These are phyloP conservation scores for Physella acuta DNA, from an alignment of 1,140 invertebrate species.

Conservation along the genomic window DNA sequence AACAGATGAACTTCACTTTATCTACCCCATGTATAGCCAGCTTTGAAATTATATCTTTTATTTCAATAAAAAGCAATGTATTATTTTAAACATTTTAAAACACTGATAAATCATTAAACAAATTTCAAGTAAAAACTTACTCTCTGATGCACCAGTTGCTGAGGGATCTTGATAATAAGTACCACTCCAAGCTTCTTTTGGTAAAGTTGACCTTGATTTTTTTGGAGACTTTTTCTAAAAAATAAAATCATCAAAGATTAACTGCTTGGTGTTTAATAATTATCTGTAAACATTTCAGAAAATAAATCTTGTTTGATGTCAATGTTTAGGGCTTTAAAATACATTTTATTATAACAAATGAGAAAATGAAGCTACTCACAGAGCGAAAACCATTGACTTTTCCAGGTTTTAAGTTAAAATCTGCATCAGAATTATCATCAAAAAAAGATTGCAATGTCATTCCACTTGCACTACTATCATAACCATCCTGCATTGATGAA, in stretches of 20 bases:
- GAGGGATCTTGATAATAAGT: constrained; percentile 21
- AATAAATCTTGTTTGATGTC: too few relatives aligned
- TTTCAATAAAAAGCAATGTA: too few relatives aligned
- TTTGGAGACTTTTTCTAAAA: constrained; percentile 25
- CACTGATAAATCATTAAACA: background rate
- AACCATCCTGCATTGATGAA: constrained; percentile 25
- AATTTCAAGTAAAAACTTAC: constrained; percentile 18
- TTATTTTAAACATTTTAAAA: too few relatives aligned
- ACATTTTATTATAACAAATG: too few relatives aligned
- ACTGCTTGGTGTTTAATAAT: too few relatives aligned
- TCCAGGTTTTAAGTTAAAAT: constrained; percentile 23
- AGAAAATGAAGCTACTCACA: too few relatives aligned
- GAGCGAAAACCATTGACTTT: too few relatives aligned
- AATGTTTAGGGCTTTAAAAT: too few relatives aligned
- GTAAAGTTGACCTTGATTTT: constrained; percentile 21
- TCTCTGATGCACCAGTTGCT: constrained; percentile 23
- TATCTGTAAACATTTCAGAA: too few relatives aligned
- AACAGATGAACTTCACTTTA: too few relatives aligned
- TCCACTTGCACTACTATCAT: constrained; percentile 31
- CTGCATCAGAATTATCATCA: constrained; percentile 20
- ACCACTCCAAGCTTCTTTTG: constrained; percentile 50
- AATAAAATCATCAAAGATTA: background rate
- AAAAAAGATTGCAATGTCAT: constrained; percentile 30
- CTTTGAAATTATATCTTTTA: too few relatives aligned
- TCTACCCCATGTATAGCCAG: too few relatives aligned